Base-by-base conservation (phyloP, 2,113 vertebrate genomes). In the Boleophthalmus pectinirostris region DNA sequence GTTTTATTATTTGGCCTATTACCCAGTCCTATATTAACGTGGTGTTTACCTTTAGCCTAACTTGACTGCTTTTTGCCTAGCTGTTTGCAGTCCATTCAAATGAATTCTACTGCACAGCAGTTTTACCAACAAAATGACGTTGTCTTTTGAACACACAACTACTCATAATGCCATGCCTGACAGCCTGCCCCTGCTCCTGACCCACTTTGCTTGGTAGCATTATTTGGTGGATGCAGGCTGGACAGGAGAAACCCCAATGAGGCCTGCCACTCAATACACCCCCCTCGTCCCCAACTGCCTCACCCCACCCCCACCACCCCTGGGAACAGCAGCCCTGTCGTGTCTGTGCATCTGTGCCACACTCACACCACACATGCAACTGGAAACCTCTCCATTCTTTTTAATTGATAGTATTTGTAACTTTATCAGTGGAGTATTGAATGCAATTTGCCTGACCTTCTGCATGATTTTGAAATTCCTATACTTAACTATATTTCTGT, bases 181-280 rank as follows among this genome's bases (percentile, higher is more conserved):
- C 64, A 18, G n/a, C 78, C 53, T 69, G 79, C 72, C 84, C 83
- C 85, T 70, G 79, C 80, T 66, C 66, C 75, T 93, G 90, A 90
- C 92, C 91, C 89, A 92, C 45, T 85, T n/a, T 47, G 25, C 73
- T 66, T 18, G 35, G 76, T 79, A 68, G 68, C 61, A 60, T 72
- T 77, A 74, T 75, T 84, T 79, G 79, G 74, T 82, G 74, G 82
- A 85, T 80, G 74, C 73, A 72, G 83, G 64, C 82, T 82, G 79
- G 75, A 72, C 72, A 51, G 72, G 80, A 70, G 75, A 73, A 70
- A 73, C 74, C 84, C 53, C 77, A 70, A 79, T 84, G 79, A 79
- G 73, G 33, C 70, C 75, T 78, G 79, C 54, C 86, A 74, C 74
- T 83, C 81, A 76, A 4, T 7, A 76, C 15, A 7, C 35, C 56